A percentile compares a stretch with the other conserved stretches of the same genome.
These are phyloP conservation scores for Lynx canadensis DNA, from an alignment of 2,113 vertebrate species.

Conservation along the genomic window DNA sequence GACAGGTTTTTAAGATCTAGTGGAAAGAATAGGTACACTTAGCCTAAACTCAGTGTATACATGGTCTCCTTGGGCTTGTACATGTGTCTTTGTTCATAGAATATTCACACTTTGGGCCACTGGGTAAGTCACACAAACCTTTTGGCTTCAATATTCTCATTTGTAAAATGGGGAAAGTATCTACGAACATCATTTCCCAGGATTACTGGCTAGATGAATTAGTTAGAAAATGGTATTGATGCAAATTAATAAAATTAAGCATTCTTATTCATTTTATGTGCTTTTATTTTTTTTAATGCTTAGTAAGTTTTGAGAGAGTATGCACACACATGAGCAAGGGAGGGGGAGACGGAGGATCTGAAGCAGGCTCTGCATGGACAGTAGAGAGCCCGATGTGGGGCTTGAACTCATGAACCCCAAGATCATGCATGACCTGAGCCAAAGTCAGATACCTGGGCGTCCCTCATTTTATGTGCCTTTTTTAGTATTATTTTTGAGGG, in stretches of 20 bases:
- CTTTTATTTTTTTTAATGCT: too few relatives aligned
- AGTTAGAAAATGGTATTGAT: background rate
- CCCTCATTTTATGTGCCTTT: too few relatives aligned
- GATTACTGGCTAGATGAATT: background rate
- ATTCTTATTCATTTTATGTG: background rate
- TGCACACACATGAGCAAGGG: too few relatives aligned
- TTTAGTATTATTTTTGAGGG: too few relatives aligned
- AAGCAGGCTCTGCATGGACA: too few relatives aligned
- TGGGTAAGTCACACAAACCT: background rate
- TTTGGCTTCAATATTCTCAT: background rate
- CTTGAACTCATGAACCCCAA: too few relatives aligned
- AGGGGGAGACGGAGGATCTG: too few relatives aligned
- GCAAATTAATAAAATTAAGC: background rate
- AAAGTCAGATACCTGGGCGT: too few relatives aligned
- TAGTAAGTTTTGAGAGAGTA: too few relatives aligned
- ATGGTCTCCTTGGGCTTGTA: background rate
- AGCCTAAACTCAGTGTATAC: background rate
- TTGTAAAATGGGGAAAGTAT: background rate
- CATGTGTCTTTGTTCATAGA: background rate
- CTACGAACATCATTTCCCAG: background rate
- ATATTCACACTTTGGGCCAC: background rate
- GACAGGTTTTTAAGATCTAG: background rate
- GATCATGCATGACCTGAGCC: too few relatives aligned
- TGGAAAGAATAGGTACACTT: background rate
- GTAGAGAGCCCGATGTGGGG: too few relatives aligned